A percentile compares a stretch with the other conserved stretches of the same genome.
phyloP scores from a whole-genome alignment of 1,140 invertebrate species.

The Octopus bimaculoides region DNA sequence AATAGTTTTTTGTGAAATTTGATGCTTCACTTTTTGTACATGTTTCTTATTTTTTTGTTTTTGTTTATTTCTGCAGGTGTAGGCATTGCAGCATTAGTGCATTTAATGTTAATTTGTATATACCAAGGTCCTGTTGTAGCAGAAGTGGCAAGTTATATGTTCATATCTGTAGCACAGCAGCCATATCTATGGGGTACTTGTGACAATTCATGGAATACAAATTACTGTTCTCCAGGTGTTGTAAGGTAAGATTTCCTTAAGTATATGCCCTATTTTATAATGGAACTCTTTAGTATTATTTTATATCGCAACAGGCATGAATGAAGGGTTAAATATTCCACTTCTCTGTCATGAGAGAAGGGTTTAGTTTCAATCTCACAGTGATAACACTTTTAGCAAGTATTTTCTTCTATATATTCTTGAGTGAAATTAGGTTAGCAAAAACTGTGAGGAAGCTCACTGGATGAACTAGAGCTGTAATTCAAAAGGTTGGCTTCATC shows the following conservation, averaged over 20 bases:
- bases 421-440: too few relatives aligned
- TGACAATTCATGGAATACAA: slow-evolving; percentile 30
- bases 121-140: slow-evolving; percentile 42
- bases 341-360: too few relatives aligned
- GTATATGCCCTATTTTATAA: too few relatives aligned
- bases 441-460: too few relatives aligned
- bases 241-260: background rate
- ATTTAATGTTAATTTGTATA: slow-evolving; percentile 40
- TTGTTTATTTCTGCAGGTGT: slow-evolving; percentile 33
- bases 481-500: too few relatives aligned
- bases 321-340: too few relatives aligned
- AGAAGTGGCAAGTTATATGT: slow-evolving; percentile 45
- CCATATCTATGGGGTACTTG: slow-evolving; percentile 41
- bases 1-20: background rate
- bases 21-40: background rate
- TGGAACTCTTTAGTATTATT: too few relatives aligned
- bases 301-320: too few relatives aligned
- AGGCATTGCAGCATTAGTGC: slow-evolving; percentile 43
- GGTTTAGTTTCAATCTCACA: too few relatives aligned
- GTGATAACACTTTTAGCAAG: too few relatives aligned
- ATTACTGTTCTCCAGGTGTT: slow-evolving; percentile 20
- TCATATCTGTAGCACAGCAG: slow-evolving; percentile 40
- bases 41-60: slow-evolving; percentile 3
- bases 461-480: too few relatives aligned
- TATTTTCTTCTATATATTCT: too few relatives aligned